These are phyloP conservation scores for Scartelaos histophorus DNA, from an alignment of 2,113 vertebrate species.

Conservation along the genomic window DNA sequence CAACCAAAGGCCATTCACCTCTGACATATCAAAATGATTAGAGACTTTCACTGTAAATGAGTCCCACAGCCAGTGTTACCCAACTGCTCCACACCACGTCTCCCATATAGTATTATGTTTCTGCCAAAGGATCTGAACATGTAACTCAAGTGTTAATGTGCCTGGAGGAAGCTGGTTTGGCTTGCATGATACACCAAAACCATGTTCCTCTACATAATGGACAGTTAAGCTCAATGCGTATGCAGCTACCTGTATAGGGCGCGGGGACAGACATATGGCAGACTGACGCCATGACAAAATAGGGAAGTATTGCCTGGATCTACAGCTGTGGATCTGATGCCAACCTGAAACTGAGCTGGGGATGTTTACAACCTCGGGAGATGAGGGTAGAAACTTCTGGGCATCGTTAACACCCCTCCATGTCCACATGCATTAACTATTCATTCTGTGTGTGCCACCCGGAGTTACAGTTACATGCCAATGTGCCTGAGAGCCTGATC, in stretches of 20 bases:
- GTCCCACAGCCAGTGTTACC: conserved; percentile 29
- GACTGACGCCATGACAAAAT: conserved; percentile 62
- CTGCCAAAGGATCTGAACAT: conserved; percentile 49
- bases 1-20: conserved; percentile 66
- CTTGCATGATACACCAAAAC: conserved; percentile 48
- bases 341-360: conserved; percentile 66
- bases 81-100: conserved; percentile 42
- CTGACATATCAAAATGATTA: conserved; percentile 69
- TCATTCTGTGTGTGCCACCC: conserved; percentile 80
- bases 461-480: conserved; percentile 80
- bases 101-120: conserved; percentile 51
- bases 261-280: conserved; percentile 7
- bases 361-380: conserved; percentile 65
- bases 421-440: conserved; percentile 79
- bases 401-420: conserved; percentile 76
- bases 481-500: conserved; percentile 72
- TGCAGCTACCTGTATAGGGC: neutral
- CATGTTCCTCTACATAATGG: neutral
- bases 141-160: conserved; percentile 70
- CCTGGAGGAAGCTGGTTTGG: conserved; percentile 63
- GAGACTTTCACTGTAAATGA: conserved; percentile 52
- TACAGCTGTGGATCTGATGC: conserved; percentile 57
- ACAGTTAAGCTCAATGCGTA: neutral
- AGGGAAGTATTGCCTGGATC: conserved; percentile 59
- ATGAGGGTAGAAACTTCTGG: conserved; percentile 76